Conservation (phyloP, 2,888 invertebrate species). For the Strigamia transsilvanica region DNA sequence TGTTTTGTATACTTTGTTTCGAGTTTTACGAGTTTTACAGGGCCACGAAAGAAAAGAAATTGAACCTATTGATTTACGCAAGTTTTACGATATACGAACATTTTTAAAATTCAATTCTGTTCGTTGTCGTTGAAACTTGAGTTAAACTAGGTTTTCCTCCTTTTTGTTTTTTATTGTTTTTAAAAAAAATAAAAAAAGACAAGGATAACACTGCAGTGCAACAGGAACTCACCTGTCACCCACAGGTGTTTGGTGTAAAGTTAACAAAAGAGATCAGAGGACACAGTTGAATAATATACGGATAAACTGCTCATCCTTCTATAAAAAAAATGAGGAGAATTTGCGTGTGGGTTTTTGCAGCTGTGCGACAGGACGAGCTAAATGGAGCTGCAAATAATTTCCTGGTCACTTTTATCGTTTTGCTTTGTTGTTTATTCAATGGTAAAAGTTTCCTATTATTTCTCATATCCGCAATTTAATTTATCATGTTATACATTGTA, state of each 20-base stretch:
- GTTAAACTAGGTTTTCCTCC: constrained; percentile 36
- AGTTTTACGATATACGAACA: constrained; percentile 52
- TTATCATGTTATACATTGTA: neutral
- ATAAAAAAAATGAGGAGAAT: constrained; percentile 1
- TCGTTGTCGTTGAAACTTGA: constrained; percentile 53
- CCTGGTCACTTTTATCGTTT: constrained; percentile 20
- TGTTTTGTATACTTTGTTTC: neutral
- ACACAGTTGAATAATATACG: constrained; percentile 20
- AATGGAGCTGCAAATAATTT: constrained; percentile 36
- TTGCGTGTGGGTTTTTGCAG: constrained; percentile 23
- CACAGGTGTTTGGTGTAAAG: constrained; percentile 3
- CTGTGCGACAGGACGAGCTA: constrained; percentile 34
- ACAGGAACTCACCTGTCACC: neutral
- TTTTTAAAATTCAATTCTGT: neutral
- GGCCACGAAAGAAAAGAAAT: neutral
- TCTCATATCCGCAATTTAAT: constrained; percentile 22
- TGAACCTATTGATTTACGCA: neutral
- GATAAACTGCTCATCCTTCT: neutral
- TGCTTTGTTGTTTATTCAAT: constrained; percentile 17
- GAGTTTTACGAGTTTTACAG: neutral
- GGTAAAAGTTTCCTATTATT: neutral
- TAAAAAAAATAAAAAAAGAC: neutral
- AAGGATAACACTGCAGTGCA: neutral
- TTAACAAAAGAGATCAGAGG: constrained; percentile 17
- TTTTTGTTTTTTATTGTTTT: neutral